phyloP scores from a whole-genome alignment of 2,888 invertebrate genomes.

The Sarcophaga variegata region DNA sequence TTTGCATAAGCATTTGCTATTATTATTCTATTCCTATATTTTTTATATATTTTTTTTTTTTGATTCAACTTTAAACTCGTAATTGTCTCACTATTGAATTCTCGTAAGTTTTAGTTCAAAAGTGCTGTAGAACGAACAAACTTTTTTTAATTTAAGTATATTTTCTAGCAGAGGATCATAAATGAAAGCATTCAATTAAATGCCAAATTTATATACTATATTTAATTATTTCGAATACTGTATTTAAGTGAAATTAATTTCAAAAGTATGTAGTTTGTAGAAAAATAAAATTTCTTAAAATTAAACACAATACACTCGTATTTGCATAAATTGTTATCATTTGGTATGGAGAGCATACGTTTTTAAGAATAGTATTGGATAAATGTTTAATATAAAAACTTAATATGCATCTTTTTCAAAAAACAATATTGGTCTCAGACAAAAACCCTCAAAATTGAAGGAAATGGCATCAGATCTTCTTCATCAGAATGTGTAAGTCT shows the following conservation, averaged over 20 bases:
- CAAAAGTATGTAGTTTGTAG: conserved; percentile 40
- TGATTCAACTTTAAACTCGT: not conserved
- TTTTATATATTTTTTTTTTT: not conserved
- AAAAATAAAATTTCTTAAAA: conserved; percentile 3
- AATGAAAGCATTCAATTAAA: conserved; percentile 11
- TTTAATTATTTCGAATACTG: conserved; percentile 50
- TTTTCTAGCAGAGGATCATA: not conserved
- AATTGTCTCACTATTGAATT: conserved; percentile 3
- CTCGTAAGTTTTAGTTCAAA: not conserved
- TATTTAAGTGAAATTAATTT: conserved; percentile 15
- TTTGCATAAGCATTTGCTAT: conserved; percentile 1
- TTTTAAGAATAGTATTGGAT: too few species aligned
- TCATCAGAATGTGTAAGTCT: too few species aligned
- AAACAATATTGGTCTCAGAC: too few species aligned
- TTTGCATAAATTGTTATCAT: not conserved
- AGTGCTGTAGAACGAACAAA: not conserved
- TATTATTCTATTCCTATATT: not conserved
- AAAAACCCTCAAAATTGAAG: too few species aligned
- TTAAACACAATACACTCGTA: conserved; percentile 14
- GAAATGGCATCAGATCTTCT: too few species aligned
- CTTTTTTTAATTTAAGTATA: not conserved
- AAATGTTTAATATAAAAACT: too few species aligned
- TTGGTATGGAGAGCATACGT: too few species aligned
- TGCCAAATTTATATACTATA: conserved; percentile 36
- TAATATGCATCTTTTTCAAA: too few species aligned